Evolutionary conservation across 2,113 vertebrate species (phyloP).

Genomic region (Arizona elegans): DNA sequence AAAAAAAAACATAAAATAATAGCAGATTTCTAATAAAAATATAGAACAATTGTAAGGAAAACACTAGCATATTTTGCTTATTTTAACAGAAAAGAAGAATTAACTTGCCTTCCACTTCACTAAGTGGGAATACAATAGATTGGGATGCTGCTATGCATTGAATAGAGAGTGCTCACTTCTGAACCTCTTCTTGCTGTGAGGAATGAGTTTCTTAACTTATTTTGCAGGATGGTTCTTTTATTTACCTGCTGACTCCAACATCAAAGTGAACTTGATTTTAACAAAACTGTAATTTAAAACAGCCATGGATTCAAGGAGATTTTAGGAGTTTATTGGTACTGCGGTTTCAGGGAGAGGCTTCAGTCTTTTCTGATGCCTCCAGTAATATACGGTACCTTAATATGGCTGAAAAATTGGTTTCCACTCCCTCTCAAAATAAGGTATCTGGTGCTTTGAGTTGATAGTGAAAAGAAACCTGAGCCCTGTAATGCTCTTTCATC

Average conservation of each 20-base stretch:
- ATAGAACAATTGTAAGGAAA: not conserved
- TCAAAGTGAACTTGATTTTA: not conserved
- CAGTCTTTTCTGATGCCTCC: not conserved
- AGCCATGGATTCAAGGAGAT: not conserved
- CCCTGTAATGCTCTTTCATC: not conserved
- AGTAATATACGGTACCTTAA: not conserved
- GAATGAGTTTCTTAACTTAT: not conserved
- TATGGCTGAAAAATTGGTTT: not conserved
- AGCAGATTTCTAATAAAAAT: not conserved
- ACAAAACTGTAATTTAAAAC: not conserved
- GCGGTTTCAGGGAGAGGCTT: not conserved
- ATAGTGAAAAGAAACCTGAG: not conserved
- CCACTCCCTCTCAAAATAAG: not conserved
- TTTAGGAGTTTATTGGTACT: not conserved
- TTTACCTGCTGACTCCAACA: not conserved
- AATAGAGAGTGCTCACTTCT: not conserved
- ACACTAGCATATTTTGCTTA: not conserved
- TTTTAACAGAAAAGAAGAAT: not conserved
- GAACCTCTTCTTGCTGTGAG: not conserved
- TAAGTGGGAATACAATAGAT: not conserved
- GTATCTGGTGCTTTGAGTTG: not conserved
- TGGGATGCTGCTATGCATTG: not conserved
- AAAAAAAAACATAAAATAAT: not conserved
- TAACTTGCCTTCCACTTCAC: not conserved
- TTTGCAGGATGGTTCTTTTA: not conserved